Base-by-base conservation (phyloP, 2,113 vertebrate species). In the Zapus hudsonius region DNA sequence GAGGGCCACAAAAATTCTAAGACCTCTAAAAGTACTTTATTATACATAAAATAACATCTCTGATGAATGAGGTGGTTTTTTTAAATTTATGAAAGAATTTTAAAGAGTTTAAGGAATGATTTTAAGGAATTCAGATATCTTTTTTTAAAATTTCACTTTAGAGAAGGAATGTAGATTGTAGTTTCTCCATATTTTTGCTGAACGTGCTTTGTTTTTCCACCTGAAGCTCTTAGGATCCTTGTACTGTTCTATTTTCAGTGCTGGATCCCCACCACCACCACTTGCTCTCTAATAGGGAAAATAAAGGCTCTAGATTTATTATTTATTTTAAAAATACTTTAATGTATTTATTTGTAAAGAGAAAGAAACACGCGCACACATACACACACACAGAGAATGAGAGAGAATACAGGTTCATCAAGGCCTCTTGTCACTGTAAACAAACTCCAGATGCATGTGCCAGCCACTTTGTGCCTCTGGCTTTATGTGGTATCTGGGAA, bases 11-110 rank as follows among this genome's bases (percentile, higher is more conserved):
- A 52, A 90, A 87, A 29, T 79, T 38, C 64, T 19, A 80, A 82
- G 75, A 57, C 38, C 44, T 78, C 82, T 63, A 23, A 72, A 78
- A 90, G 47, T 59, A 61, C 16, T 84, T 72, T 36, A 44, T 81
- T 87, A 31, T 84, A 66, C 52, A 67, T 84, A 84, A 75, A 84
- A 87, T 57, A 69, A 84, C 36, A 69, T 57, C 38, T 38, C 84
- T 87, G n/a, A 55, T 70, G 59, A 80, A 84, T 9, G 40, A 88
- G 12, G n/a, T 84, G 61, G 52, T 70, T 92, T 84, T 66, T 67
- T n/a, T n/a, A n/a, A n/a, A 33, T 92, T 94, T 75, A 36, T 88
- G 87, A 64, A 91, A 69, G 27, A 88, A 81, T 85, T 80, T 85
- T 89, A n/a, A 82, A 76, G 13, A 72, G 38, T 57, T 86, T 52